These are phyloP conservation scores for Trinectes maculatus DNA, from an alignment of 2,113 vertebrate species.

Conservation along the genomic window DNA sequence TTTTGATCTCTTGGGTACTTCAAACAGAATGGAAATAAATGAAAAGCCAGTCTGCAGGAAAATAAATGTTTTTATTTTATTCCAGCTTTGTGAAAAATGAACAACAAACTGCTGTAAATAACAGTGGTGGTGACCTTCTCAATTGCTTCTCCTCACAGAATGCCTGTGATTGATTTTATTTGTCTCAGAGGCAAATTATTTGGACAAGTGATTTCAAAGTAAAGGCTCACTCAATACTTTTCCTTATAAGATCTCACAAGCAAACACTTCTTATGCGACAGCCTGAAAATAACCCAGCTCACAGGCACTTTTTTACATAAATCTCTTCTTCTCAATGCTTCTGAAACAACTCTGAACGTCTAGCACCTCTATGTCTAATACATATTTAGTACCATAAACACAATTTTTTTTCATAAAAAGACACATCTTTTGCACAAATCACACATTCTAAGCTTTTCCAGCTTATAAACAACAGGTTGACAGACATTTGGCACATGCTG, in stretches of 20 bases:
- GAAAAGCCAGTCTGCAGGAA: constrained; percentile 42
- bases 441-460: constrained; percentile 25
- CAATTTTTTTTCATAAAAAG: constrained; percentile 17
- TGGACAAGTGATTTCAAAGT: constrained; percentile 18
- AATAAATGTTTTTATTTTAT: constrained; percentile 64
- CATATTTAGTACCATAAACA: constrained; percentile 36
- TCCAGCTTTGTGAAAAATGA: constrained; percentile 51
- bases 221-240: constrained; percentile 20
- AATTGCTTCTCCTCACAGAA: constrained; percentile 12
- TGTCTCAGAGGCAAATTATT: constrained; percentile 48
- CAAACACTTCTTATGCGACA: constrained; percentile 35
- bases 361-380: constrained; percentile 7
- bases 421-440: constrained; percentile 39
- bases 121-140: constrained; percentile 22
- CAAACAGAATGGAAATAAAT: constrained; percentile 22
- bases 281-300: constrained; percentile 32
- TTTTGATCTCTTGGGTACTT: not conserved
- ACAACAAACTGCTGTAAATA: constrained; percentile 40
- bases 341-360: constrained; percentile 6
- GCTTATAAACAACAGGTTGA: constrained; percentile 4
- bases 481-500: constrained; percentile 57
- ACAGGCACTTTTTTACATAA: constrained; percentile 47
- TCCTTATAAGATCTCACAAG: constrained; percentile 31
- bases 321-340: constrained; percentile 12
- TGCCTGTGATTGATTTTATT: constrained; percentile 11